These are phyloP conservation scores for Leucoraja erinaceus DNA, from an alignment of 2,113 vertebrate genomes.

Conservation along the genomic window DNA sequence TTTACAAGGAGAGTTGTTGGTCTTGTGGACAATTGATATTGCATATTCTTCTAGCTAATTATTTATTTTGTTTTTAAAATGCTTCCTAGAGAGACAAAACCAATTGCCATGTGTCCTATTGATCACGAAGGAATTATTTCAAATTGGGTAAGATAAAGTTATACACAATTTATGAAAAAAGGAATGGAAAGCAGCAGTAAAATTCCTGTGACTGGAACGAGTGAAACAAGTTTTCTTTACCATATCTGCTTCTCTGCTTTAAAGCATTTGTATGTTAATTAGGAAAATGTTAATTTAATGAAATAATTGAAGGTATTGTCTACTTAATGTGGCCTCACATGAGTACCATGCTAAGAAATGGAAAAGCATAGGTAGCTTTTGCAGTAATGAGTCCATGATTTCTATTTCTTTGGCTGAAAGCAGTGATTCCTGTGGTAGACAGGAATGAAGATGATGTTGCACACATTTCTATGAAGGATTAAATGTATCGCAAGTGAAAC, in stretches of 20 bases:
- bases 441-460: too few relatives aligned
- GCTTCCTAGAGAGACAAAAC: conserved; percentile 55
- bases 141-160: conserved; percentile 65
- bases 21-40: conserved; percentile 11
- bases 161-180: neutral
- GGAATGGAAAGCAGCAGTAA: neutral
- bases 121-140: conserved; percentile 69
- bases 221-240: too few relatives aligned
- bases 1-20: neutral
- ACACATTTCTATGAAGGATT: too few relatives aligned
- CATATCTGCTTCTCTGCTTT: neutral
- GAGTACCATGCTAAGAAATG: neutral
- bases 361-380: neutral
- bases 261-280: neutral
- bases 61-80: conserved; percentile 44
- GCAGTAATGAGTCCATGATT: neutral
- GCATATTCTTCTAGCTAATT: neutral
- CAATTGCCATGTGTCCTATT: conserved; percentile 65
- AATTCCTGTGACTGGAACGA: too few relatives aligned
- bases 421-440: neutral
- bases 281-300: neutral
- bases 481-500: neutral
- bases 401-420: neutral
- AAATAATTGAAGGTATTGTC: neutral
- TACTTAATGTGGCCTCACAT: neutral